Evolutionary conservation across 2,888 invertebrate genomes (phyloP).

Genomic region (Blomia tropicalis): DNA sequence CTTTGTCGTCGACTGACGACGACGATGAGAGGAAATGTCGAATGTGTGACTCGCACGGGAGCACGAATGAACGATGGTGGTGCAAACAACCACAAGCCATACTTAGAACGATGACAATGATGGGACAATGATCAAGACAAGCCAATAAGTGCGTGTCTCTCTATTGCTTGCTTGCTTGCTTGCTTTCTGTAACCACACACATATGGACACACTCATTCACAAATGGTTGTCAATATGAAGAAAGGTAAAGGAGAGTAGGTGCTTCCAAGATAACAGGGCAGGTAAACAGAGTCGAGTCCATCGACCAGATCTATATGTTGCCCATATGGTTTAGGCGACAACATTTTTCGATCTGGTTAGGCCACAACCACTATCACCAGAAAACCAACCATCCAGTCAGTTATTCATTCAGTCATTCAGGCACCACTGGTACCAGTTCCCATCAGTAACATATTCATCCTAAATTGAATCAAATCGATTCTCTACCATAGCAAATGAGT

Average conservation of each 20-base stretch:
- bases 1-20: neutral
- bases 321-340: too few species aligned
- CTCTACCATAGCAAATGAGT: neutral
- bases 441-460: neutral
- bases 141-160: conserved; percentile 14
- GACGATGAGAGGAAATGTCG: conserved; percentile 12
- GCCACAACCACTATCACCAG: too few species aligned
- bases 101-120: conserved; percentile 7
- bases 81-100: conserved; percentile 3
- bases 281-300: conserved; percentile 5
- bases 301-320: neutral
- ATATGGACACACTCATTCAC: too few species aligned
- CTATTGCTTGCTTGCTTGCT: too few species aligned
- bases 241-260: too few species aligned
- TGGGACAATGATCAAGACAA: conserved; percentile 12
- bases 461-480: conserved; percentile 11
- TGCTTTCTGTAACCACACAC: too few species aligned
- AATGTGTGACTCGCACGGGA: neutral
- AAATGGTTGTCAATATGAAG: too few species aligned
- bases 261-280: conserved; percentile 6
- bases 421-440: neutral
- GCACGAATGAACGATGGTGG: neutral
- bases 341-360: too few species aligned
- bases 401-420: too few species aligned
- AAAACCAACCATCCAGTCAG: too few species aligned